Conservation (phyloP, 2,797 vertebrate species). For the Trichosurus vulpecula region DNA sequence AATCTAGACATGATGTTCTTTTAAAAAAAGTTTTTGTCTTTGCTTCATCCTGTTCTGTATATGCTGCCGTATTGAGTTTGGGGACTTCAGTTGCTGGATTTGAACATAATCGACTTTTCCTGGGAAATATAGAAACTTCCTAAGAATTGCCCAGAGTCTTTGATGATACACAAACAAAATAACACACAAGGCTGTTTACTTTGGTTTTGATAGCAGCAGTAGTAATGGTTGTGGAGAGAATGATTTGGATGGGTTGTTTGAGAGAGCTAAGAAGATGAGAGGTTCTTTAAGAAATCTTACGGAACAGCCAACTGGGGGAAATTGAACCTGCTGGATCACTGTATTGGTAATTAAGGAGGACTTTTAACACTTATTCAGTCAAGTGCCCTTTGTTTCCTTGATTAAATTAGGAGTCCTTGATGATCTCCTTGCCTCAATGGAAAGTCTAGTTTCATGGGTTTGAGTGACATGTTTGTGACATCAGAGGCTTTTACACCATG, state of each 20-base stretch:
- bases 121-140: neutral
- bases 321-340: neutral
- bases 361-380: too few species aligned
- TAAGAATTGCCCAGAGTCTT: neutral
- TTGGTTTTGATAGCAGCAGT: neutral
- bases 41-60: neutral
- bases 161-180: neutral
- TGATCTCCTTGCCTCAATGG: too few species aligned
- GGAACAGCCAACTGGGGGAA: neutral
- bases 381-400: too few species aligned
- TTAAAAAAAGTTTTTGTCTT: neutral
- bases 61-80: neutral
- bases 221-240: neutral
- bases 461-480: too few species aligned
- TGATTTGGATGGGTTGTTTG: neutral
- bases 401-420: too few species aligned
- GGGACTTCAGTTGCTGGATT: constrained; percentile 22
- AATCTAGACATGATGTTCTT: neutral
- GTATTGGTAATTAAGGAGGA: too few species aligned
- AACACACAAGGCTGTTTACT: neutral
- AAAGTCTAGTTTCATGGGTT: too few species aligned
- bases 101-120: neutral
- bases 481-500: too few species aligned
- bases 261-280: neutral
- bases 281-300: neutral